A percentile compares a stretch with the other conserved stretches of the same genome.
phyloP scores from a whole-genome alignment of 2,888 invertebrate genomes.

The Chrysolina americana region DNA sequence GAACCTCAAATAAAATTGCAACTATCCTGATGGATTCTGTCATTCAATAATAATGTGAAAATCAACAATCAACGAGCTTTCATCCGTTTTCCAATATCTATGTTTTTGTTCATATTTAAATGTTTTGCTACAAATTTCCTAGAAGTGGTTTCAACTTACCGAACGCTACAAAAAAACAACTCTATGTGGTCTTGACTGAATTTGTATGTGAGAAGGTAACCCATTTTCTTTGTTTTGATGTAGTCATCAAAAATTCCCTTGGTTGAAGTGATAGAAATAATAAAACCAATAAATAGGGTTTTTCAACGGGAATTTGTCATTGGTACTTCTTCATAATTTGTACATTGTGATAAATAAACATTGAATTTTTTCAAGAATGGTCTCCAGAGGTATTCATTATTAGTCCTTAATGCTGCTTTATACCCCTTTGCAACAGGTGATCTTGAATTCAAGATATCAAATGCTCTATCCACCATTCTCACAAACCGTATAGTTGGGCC shows the following conservation, averaged over 20 bases:
- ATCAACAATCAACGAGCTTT: too few species aligned
- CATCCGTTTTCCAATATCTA: too few species aligned
- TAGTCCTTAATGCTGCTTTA: constrained; percentile 36
- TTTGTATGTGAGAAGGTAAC: constrained; percentile 51
- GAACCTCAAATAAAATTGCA: too few species aligned
- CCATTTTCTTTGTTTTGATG: constrained; percentile 21
- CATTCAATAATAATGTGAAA: too few species aligned
- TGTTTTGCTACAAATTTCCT: neutral
- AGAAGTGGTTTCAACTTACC: constrained; percentile 9
- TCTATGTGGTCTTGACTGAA: constrained; percentile 53
- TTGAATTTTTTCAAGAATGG: neutral
- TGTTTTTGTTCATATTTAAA: too few species aligned
- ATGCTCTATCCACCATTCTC: constrained; percentile 41
- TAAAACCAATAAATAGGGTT: constrained; percentile 33
- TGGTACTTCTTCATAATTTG: neutral
- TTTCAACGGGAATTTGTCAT: neutral
- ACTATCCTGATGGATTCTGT: too few species aligned
- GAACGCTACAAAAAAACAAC: constrained; percentile 47
- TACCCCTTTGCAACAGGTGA: constrained; percentile 40
- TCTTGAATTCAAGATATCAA: constrained; percentile 55
- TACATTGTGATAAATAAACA: constrained; percentile 14
- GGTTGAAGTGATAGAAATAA: constrained; percentile 20
- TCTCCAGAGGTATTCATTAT: constrained; percentile 32
- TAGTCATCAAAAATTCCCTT: constrained; percentile 33
- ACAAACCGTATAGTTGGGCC: constrained; percentile 50